Base-by-base conservation (phyloP, 2,888 invertebrate genomes). In the Rhyacophila evoluta region DNA sequence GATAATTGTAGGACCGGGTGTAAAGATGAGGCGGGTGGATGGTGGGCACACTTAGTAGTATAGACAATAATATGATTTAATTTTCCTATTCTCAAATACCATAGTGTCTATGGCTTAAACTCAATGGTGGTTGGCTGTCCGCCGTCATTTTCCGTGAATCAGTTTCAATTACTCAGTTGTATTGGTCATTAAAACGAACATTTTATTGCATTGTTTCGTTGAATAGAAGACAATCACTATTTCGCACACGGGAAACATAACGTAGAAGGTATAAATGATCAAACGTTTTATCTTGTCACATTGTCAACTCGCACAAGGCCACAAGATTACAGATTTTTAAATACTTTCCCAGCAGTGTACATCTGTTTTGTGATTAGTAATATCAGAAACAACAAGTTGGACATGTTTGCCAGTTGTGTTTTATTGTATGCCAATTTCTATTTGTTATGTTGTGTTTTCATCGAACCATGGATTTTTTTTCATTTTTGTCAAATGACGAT, bases 251-350 rank as follows among this genome's bases (percentile, higher is more conserved):
- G n/a, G 37, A 28, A 39, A 38, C 39, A 29, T 37, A 27, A 27
- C 70, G 41, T 69, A 38, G 70, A 41, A 75, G 27, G 69, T 55
- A 69, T 15, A 38, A 11, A 69, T 39, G 3, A 29, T 69, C 38
- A 69, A 75, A 69, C 38, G 39, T 72, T 72, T 72, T 69, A 77
- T 77, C 25, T 77, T 77, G 77, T 77, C 78, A 74, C 78, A 78
- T 78, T 78, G 78, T 78, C 78, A 78, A 78, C 36, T 55, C 71
- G 37, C 39, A 67, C 78, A 78, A 78, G 78, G 78, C 78, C 78
- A 78, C 72, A 33, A 78, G 77, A 69, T 69, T 33, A 33, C 69
- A 28, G 28, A 69, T 28, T 69, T 69, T 69, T 29, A 28, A 29
- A 69, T 69, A 55, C 55, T 55, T 55, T 55, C 55, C 55, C 25